Base-by-base conservation (phyloP, 37 sponge, comb jelly and placozoan genomes). In the Hormiphora californensis region DNA sequence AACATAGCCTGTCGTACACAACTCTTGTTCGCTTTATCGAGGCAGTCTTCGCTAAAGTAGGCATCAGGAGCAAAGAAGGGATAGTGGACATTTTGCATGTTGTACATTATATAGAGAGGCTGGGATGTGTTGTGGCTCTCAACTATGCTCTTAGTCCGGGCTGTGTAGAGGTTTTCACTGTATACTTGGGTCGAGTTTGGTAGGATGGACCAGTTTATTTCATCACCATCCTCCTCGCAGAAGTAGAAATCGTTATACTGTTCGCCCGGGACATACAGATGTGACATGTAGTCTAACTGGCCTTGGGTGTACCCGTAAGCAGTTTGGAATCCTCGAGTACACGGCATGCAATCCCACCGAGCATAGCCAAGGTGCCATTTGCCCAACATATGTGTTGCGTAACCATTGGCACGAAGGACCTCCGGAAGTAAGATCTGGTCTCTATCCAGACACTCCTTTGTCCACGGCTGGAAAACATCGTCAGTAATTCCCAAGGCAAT, bases 21-120 rank as follows among this genome's bases (percentile, higher is more conserved):
- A 28, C 90, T 86, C 35, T 63, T n/a, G n/a, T n/a, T n/a, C n/a
- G n/a, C n/a, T n/a, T n/a, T n/a, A n/a, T n/a, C n/a, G n/a, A n/a
- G n/a, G n/a, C n/a, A n/a, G n/a, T n/a, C n/a, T n/a, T n/a, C n/a
- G n/a, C n/a, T n/a, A n/a, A n/a, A n/a, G n/a, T n/a, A n/a, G n/a
- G n/a, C n/a, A n/a, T 88, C 68, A 12, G 92, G 92, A 0, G 88
- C 89, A 63, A 89, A 69, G 19, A 69, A 39, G 21, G 87, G 87
- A 23, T 49, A 15, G 61, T 91, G 91, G 0, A 85, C 88, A 32
- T n/a, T 61, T 36, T 87, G 88, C 34, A 68, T 37, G 31, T 67
- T 31, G 2, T 32, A 88, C 69, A 88, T 88, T 9, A 90, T 55
- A 51, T 88, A 90, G 49, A 90, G 88, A 49, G 91, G 91, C 0